Evolutionary conservation across 2,797 vertebrate genomes (phyloP).

Genomic region (Rhynchotus rufescens): DNA sequence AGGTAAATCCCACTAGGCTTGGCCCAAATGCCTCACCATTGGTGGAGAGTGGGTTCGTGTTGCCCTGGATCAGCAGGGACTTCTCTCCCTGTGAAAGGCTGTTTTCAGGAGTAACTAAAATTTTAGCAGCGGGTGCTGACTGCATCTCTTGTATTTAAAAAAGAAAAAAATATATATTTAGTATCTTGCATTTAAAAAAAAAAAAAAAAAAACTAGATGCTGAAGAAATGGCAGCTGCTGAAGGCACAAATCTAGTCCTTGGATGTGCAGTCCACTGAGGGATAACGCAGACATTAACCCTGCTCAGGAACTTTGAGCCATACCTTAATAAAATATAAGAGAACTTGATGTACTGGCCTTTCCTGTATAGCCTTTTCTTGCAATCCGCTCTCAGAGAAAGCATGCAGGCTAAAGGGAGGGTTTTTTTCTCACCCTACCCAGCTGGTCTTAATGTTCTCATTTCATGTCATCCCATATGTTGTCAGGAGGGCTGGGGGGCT

Average conservation of each 20-base stretch:
- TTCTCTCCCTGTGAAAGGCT: neutral
- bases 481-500: neutral
- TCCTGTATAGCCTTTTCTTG: neutral
- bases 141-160: conserved; percentile 17
- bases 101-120: neutral
- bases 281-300: too few species aligned
- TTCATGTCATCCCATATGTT: neutral
- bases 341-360: neutral
- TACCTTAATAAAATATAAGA: neutral
- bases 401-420: neutral
- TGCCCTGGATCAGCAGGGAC: neutral
- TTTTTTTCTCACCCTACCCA: neutral
- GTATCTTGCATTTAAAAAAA: too few species aligned
- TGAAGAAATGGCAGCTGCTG: neutral
- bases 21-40: neutral
- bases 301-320: neutral
- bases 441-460: neutral
- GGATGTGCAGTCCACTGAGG: neutral
- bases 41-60: neutral
- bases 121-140: neutral
- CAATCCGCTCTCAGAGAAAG: neutral
- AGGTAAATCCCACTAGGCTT: neutral
- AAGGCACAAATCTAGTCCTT: neutral
- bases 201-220: fast-evolving
- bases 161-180: neutral